Percentiles rank a stretch among this genome's conserved stretches.
Evolutionary conservation across 2,888 invertebrate species (phyloP).

Genomic region (Nasonia oneida): DNA sequence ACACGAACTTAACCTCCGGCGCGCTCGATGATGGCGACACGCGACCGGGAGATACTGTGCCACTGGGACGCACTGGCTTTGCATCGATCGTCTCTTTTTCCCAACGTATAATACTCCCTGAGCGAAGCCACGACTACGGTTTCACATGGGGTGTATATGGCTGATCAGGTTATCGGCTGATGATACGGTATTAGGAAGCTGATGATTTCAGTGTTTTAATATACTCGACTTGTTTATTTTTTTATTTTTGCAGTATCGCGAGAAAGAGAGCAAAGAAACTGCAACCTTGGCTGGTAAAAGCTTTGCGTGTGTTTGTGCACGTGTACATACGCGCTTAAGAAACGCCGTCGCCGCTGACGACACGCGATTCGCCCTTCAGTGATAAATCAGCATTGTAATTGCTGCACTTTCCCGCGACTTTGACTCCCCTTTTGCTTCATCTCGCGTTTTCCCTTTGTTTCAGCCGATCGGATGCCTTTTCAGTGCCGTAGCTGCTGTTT

Average conservation of each 20-base stretch:
- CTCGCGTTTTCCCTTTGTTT: background rate
- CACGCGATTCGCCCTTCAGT: slow-evolving; percentile 64
- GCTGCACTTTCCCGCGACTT: slow-evolving; percentile 66
- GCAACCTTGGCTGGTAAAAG: slow-evolving; percentile 33
- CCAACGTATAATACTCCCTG: background rate
- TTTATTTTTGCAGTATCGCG: background rate
- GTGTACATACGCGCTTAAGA: slow-evolving; percentile 17
- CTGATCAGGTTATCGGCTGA: background rate
- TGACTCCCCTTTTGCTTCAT: slow-evolving; percentile 17
- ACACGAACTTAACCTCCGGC: slow-evolving; percentile 6
- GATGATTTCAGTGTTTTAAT: background rate
- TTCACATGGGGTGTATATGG: background rate
- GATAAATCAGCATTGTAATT: slow-evolving; percentile 68
- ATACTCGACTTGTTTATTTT: background rate
- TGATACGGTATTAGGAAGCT: background rate
- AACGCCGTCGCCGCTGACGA: slow-evolving; percentile 41
- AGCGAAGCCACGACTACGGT: background rate
- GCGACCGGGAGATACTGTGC: slow-evolving; percentile 8
- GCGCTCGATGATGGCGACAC: background rate
- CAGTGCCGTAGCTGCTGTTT: background rate
- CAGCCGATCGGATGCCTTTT: background rate
- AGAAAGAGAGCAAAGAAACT: background rate
- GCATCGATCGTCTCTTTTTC: slow-evolving; percentile 12
- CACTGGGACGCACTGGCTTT: background rate
- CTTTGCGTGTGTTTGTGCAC: background rate